These are phyloP conservation scores for Boloria selene DNA, from an alignment of 2,888 invertebrate species.

Conservation along the genomic window DNA sequence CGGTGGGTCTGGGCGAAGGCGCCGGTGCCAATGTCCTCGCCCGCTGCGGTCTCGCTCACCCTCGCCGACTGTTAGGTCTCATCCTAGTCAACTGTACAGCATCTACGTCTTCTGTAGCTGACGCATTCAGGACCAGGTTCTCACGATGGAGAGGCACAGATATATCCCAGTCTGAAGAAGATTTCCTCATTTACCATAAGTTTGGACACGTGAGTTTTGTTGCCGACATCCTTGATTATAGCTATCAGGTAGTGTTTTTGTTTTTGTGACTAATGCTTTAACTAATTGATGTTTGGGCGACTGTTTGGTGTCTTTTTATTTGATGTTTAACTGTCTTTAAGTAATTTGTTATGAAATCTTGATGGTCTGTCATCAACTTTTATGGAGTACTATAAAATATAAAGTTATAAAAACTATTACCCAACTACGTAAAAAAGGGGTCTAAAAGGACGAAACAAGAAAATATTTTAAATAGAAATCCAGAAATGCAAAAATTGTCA, in stretches of 20 bases:
- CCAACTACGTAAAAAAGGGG: too few species aligned
- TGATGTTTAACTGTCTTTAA: not conserved
- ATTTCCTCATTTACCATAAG: constrained; percentile 93
- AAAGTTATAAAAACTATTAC: too few species aligned
- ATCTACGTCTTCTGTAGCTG: constrained; percentile 92
- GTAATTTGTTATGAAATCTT: not conserved
- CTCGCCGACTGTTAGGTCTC: constrained; percentile 89
- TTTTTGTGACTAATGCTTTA: constrained; percentile 29
- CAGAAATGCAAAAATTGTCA: too few species aligned
- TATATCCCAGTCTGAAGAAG: constrained; percentile 93
- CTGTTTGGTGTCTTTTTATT: constrained; percentile 7
- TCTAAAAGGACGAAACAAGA: too few species aligned
- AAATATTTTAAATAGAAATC: too few species aligned
- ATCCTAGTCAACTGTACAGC: constrained; percentile 94
- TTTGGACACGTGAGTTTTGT: constrained; percentile 92
- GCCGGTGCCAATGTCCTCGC: constrained; percentile 94
- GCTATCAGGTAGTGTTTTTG: constrained; percentile 67
- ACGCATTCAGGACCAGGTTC: constrained; percentile 92
- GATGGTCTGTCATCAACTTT: too few species aligned
- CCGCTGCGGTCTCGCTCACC: constrained; percentile 91
- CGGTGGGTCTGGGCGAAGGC: constrained; percentile 93
- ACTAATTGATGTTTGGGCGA: not conserved
- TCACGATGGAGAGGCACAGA: constrained; percentile 92
- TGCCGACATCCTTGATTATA: constrained; percentile 57
- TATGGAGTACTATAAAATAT: not conserved